Percentiles rank a stretch among this genome's conserved stretches.
Conservation (phyloP, 2,113 vertebrate genomes). For the Apodemus speciosus region DNA sequence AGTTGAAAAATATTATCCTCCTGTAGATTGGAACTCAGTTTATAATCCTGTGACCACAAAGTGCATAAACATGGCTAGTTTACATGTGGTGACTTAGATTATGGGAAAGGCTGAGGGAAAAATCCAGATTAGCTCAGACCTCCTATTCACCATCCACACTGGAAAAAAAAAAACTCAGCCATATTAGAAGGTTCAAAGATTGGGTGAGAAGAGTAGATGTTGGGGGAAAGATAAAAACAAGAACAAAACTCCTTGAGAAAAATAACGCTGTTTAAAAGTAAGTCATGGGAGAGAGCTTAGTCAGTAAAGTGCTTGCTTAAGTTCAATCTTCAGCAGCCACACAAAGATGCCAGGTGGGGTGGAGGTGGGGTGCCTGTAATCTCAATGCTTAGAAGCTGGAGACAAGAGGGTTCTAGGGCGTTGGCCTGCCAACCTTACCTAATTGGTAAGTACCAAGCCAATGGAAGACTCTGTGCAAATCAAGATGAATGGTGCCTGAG, state of each 20-base stretch:
- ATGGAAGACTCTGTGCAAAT: neutral
- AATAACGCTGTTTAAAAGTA: neutral
- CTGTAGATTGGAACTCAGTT: neutral
- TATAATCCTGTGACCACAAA: neutral
- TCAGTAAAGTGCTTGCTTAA: no score
- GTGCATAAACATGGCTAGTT: neutral
- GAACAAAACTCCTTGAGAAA: neutral
- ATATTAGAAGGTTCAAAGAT: neutral
- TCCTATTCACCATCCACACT: neutral
- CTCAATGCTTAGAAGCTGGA: no score
- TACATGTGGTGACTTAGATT: neutral
- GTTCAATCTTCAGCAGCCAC: neutral
- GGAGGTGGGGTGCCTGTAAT: neutral
- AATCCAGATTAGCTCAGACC: neutral
- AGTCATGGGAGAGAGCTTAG: neutral
- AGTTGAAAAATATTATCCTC: neutral
- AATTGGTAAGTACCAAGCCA: neutral
- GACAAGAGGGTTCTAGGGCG: neutral
- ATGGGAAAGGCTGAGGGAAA: neutral
- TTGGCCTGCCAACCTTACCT: neutral
- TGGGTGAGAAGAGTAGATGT: accelerated
- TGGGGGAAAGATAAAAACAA: neutral
- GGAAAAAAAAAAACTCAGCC: neutral
- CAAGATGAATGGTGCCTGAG: no score
- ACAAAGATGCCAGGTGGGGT: neutral